Evolutionary conservation across 2,113 vertebrate genomes (phyloP).

Genomic region (Fulica atra): DNA sequence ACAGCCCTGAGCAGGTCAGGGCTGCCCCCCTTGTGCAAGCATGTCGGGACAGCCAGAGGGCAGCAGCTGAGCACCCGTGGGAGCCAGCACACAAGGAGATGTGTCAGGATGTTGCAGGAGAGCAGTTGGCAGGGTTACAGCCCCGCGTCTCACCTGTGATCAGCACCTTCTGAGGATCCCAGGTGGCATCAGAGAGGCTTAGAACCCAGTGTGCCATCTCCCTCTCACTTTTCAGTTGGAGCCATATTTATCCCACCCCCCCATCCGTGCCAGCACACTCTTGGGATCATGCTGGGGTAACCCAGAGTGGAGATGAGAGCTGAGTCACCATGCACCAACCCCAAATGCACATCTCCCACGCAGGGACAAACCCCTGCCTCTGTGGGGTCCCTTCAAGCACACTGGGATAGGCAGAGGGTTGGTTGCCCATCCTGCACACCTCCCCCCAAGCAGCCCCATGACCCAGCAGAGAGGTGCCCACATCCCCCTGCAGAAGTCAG

Average conservation of each 20-base stretch:
- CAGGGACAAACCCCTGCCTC: neutral
- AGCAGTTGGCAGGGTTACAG: rapidly evolving
- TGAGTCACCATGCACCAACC: neutral
- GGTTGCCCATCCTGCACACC: neutral
- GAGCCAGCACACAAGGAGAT: neutral
- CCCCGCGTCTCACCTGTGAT: neutral
- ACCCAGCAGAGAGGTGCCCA: neutral
- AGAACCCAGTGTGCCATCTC: neutral
- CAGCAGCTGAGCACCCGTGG: neutral
- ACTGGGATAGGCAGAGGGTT: neutral
- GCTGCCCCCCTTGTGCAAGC: neutral
- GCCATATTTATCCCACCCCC: neutral
- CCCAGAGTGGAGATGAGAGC: neutral
- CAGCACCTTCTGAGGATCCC: neutral
- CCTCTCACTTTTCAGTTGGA: neutral
- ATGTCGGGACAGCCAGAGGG: neutral
- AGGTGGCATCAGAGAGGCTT: neutral
- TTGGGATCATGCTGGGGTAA: rapidly evolving
- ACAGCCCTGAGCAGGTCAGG: neutral
- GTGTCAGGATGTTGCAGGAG: rapidly evolving
- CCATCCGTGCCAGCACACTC: rapidly evolving
- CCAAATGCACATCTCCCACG: neutral
- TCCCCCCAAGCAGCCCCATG: neutral
- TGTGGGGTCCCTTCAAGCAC: rapidly evolving
- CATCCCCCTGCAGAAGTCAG: neutral